Conservation (phyloP, 2,797 vertebrate species). For the Acanthornis magna region DNA sequence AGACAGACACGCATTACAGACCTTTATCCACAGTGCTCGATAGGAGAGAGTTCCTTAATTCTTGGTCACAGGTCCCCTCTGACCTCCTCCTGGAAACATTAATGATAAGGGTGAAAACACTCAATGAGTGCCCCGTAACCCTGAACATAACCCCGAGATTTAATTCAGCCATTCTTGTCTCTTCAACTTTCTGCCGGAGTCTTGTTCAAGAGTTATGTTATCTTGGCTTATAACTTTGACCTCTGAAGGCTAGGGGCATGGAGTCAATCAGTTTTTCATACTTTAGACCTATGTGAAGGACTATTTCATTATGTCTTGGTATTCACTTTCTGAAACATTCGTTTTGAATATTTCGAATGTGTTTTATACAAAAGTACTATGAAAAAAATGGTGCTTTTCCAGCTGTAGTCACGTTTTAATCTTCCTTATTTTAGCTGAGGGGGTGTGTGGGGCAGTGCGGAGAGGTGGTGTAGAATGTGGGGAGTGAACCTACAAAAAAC, state of each 20-base stretch:
- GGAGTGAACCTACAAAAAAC: not conserved
- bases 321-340: not conserved
- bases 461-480: rapidly evolving
- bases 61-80: not conserved
- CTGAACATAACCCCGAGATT: conserved; percentile 9
- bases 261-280: conserved; percentile 48
- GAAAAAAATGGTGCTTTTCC: not conserved
- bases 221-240: conserved; percentile 34
- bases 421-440: not conserved
- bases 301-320: not conserved
- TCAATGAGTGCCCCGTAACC: not conserved
- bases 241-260: not conserved
- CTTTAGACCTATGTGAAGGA: not conserved
- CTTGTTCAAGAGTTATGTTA: conserved; percentile 12
- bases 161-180: conserved; percentile 28
- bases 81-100: not conserved
- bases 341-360: not conserved
- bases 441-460: not conserved
- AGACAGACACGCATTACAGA: not conserved
- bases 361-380: not conserved
- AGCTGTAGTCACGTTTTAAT: not conserved
- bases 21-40: not conserved
- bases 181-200: not conserved
- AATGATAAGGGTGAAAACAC: conserved; percentile 18
- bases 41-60: not conserved